A percentile compares a stretch with the other conserved stretches of the same genome.
Conservation (phyloP, 2,888 invertebrate genomes). For the Ophraella communa region DNA sequence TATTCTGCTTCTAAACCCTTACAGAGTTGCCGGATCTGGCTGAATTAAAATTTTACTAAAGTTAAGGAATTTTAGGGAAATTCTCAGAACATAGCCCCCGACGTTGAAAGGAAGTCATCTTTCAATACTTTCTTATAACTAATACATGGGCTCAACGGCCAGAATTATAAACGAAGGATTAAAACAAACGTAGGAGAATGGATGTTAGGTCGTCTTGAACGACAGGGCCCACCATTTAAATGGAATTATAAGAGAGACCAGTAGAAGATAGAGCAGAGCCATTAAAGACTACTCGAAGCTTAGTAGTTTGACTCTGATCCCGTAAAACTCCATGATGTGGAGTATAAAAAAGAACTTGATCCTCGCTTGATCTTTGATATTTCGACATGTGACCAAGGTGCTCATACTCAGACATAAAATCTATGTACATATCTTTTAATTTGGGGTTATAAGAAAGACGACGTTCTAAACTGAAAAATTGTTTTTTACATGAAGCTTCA, state of each 20-base stretch:
- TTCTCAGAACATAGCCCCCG: too few relatives aligned
- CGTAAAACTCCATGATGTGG: background rate
- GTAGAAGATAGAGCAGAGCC: background rate
- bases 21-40: too few relatives aligned
- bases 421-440: background rate
- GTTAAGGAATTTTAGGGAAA: too few relatives aligned
- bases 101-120: too few relatives aligned
- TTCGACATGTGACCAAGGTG: background rate
- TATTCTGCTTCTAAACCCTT: too few relatives aligned
- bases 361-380: background rate
- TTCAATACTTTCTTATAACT: too few relatives aligned
- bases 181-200: background rate
- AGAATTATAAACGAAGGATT: too few relatives aligned
- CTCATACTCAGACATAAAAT: too few relatives aligned
- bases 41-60: too few relatives aligned
- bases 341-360: background rate
- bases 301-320: background rate
- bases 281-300: background rate
- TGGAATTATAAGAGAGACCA: background rate
- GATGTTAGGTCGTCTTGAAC: background rate
- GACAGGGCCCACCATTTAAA: background rate
- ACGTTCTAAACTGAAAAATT: background rate
- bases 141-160: too few relatives aligned
- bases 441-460: too few relatives aligned
- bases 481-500: conserved; percentile 7